Evolutionary conservation across 2,888 invertebrate genomes (phyloP).

Genomic region (Argyra leucocephala): DNA sequence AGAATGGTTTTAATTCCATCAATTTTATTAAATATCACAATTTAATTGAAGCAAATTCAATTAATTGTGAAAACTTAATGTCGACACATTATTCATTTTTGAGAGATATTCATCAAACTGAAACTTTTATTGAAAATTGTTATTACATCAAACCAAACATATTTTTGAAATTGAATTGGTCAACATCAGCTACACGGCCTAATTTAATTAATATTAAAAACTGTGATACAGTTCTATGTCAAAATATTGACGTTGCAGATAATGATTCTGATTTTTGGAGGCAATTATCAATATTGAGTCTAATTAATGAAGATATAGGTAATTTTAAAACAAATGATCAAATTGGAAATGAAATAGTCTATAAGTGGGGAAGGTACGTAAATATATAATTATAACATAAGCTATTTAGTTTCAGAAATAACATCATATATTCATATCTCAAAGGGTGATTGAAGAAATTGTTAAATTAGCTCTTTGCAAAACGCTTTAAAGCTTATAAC

Average conservation of each 20-base stretch:
- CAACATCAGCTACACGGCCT: constrained; percentile 27
- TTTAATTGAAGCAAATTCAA: constrained; percentile 26
- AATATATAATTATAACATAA: no score
- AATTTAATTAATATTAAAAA: constrained; percentile 32
- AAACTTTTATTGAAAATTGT: constrained; percentile 29
- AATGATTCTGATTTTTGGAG: constrained; percentile 34
- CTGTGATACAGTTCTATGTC: constrained; percentile 34
- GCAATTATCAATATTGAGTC: constrained; percentile 34
- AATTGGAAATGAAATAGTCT: constrained; percentile 28
- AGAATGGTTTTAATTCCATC: constrained; percentile 28
- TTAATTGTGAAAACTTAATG: constrained; percentile 30
- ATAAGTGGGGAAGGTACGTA: constrained; percentile 36
- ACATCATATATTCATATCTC: no score
- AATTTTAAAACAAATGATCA: constrained; percentile 30
- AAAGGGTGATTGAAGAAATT: no score
- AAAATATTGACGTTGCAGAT: constrained; percentile 33
- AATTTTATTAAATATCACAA: constrained; percentile 35
- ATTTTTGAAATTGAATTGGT: constrained; percentile 33
- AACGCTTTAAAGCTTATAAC: no score
- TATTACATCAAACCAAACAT: constrained; percentile 35
- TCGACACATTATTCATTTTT: constrained; percentile 29
- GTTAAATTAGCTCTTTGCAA: no score
- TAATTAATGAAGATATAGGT: constrained; percentile 38
- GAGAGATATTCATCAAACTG: constrained; percentile 15
- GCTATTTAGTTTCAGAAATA: no score